These are phyloP conservation scores for Sesia apiformis DNA, from an alignment of 2,888 invertebrate genomes.

Conservation along the genomic window DNA sequence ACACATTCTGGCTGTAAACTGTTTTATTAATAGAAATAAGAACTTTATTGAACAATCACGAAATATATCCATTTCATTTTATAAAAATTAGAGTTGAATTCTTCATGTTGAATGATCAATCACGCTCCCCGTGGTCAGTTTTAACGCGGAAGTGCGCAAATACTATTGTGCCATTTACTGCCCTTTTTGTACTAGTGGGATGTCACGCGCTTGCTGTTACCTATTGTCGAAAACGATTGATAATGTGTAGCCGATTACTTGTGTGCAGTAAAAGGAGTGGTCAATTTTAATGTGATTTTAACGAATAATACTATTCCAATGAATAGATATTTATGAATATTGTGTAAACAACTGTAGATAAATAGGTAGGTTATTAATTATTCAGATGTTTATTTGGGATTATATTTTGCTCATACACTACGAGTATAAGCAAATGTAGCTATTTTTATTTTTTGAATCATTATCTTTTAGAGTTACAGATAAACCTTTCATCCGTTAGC, in stretches of 20 bases:
- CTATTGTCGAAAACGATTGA: conserved; percentile 28
- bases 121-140: conserved; percentile 43
- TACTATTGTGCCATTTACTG: conserved; percentile 36
- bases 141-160: conserved; percentile 26
- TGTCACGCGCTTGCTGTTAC: conserved; percentile 2
- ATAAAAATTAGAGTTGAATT: conserved; percentile 52
- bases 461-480: too few species aligned
- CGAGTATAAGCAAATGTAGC: too few species aligned
- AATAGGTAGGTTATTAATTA: too few species aligned
- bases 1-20: too few species aligned
- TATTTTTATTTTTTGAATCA: too few species aligned
- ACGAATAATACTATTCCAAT: conserved; percentile 14
- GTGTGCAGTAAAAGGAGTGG: conserved; percentile 28
- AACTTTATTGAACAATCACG: too few species aligned
- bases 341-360: too few species aligned
- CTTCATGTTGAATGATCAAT: conserved; percentile 46
- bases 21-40: too few species aligned
- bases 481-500: too few species aligned
- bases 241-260: conserved; percentile 21
- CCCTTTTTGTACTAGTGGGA: conserved; percentile 18
- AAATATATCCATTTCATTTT: neutral
- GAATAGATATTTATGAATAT: too few species aligned
- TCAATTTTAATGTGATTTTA: conserved; percentile 35
- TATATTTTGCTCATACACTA: too few species aligned
- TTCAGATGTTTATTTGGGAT: too few species aligned